phyloP scores from a whole-genome alignment of 1,140 invertebrate species.

The Drosophila parabipectinata region DNA sequence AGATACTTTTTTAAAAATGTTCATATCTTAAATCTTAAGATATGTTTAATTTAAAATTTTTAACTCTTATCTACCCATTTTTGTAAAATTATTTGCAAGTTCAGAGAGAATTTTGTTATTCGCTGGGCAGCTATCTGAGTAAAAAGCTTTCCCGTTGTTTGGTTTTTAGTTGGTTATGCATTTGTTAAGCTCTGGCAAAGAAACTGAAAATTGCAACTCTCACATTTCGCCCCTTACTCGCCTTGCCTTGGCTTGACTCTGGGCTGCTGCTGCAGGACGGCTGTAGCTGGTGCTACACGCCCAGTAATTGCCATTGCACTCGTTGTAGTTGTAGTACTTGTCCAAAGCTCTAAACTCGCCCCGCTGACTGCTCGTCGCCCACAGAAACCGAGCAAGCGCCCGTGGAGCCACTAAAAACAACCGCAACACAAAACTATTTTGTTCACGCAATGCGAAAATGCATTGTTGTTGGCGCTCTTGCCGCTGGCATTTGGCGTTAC shows the following conservation, averaged over 20 bases:
- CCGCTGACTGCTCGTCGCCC: neutral
- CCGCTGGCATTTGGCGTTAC: slow-evolving; percentile 72
- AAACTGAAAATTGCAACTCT: slow-evolving; percentile 58
- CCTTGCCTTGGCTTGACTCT: slow-evolving; percentile 2
- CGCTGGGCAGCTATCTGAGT: neutral
- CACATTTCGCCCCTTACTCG: slow-evolving; percentile 2
- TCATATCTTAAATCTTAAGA: too few relatives aligned
- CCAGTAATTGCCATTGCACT: slow-evolving; percentile 68
- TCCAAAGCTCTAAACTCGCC: slow-evolving; percentile 41
- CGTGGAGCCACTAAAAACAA: slow-evolving; percentile 70
- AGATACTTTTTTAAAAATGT: too few relatives aligned
- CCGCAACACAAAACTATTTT: slow-evolving; percentile 81
- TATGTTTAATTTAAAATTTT: neutral
- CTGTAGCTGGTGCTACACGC: slow-evolving; percentile 45
- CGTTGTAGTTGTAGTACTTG: slow-evolving; percentile 38
- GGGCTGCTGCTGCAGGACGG: slow-evolving; percentile 32
- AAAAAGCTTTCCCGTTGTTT: slow-evolving; percentile 4
- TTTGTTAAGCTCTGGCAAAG: slow-evolving; percentile 56
- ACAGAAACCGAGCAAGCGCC: slow-evolving; percentile 19
- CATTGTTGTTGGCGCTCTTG: slow-evolving; percentile 55
- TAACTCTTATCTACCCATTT: neutral
- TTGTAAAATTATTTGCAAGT: neutral
- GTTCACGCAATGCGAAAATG: slow-evolving; percentile 79
- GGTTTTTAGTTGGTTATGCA: slow-evolving; percentile 53
- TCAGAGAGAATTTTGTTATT: neutral